Base-by-base conservation (phyloP, 2,888 invertebrate species). In the Nebria brevicollis region DNA sequence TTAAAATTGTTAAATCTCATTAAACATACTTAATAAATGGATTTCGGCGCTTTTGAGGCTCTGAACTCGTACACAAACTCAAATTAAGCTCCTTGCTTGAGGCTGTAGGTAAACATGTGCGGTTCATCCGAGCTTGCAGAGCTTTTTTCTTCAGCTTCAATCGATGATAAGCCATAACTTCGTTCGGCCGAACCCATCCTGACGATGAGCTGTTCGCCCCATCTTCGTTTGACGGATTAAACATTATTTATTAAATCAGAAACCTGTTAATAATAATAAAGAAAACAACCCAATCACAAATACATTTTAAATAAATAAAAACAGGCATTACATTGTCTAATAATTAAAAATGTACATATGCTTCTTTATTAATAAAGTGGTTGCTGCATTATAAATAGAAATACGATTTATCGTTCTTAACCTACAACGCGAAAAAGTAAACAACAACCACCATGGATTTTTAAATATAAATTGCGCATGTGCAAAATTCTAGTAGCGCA, bases 91-190 rank as follows among this genome's bases (percentile, higher is more conserved):
- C 86, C 68, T 82, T 86, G 80, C 84, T 83, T 68, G 86, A 83
- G 83, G 87, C 88, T 84, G 88, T 88, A 26, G 89, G 85, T 34
- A 82, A 83, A 74, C 83, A 84, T 77, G 86, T 85, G 77, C 89
- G 89, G 82, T 89, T 90, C 84, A 94, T 91, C 81, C 94, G 91
- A 82, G 94, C 95, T 89, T 95, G 94, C 74, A 96, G 89, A 42
- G 95, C 94, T 88, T 92, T 93, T 87, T 96, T 95, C 87, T 94
- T 94, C 85, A 93, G 91, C 87, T 95, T 95, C 82, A 96, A 88
- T 84, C 94, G 92, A 87, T 95, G 94, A 79, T 95, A 88, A 87
- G 93, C 93, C 94, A 96, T 94, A 13, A 93, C 91, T 88, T 93
- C 92, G 85, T 90, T 90, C 65, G 93, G 93, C 84, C 90, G 91